These are phyloP conservation scores for Nemotelus nigrinus DNA, from an alignment of 2,888 invertebrate genomes.

Conservation along the genomic window DNA sequence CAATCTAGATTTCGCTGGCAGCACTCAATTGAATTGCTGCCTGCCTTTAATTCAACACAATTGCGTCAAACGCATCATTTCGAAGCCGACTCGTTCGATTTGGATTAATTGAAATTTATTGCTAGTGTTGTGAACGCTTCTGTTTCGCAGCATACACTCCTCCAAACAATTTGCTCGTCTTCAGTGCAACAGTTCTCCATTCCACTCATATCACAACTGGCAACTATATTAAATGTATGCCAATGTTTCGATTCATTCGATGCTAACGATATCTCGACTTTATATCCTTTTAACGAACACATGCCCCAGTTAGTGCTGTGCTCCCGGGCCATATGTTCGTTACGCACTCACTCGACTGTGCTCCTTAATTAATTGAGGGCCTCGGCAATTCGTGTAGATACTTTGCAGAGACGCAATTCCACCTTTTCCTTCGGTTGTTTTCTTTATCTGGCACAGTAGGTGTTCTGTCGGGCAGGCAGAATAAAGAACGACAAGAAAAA, in stretches of 20 bases:
- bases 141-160: background rate
- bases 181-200: background rate
- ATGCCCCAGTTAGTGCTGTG: constrained; percentile 23
- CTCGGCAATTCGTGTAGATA: background rate
- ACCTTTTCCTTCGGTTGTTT: constrained; percentile 1
- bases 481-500: constrained; percentile 3
- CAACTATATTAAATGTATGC: constrained; percentile 17
- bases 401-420: background rate
- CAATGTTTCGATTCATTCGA: constrained; percentile 1
- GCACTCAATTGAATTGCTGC: constrained; percentile 49
- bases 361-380: constrained; percentile 25
- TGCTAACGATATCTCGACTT: constrained; percentile 27
- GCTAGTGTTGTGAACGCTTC: constrained; percentile 11
- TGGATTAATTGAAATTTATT: constrained; percentile 49
- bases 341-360: constrained; percentile 8
- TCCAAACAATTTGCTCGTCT: background rate
- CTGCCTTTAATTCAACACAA: constrained; percentile 49
- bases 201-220: background rate
- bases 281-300: constrained; percentile 33
- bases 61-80: constrained; percentile 49
- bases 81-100: constrained; percentile 37
- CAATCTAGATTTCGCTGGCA: constrained; percentile 25
- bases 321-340: background rate
- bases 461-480: no score
- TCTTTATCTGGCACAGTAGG: background rate